phyloP scores from a whole-genome alignment of 2,797 vertebrate species.

The Galago senegalensis region DNA sequence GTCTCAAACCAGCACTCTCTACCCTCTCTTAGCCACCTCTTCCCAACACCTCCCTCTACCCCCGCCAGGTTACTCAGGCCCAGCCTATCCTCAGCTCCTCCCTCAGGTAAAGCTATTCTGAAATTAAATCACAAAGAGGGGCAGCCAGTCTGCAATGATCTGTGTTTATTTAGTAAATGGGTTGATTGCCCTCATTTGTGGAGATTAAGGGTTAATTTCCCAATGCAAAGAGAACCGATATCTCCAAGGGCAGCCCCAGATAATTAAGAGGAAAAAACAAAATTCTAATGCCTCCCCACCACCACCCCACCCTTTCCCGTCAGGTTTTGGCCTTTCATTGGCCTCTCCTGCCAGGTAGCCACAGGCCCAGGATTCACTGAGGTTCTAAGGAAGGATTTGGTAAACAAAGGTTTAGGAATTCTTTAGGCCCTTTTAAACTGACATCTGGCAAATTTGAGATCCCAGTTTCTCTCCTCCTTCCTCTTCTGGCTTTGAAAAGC shows the following conservation, averaged over 20 bases:
- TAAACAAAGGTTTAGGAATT: conserved; percentile 90
- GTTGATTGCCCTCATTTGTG: conserved; percentile 84
- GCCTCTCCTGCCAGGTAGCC: conserved; percentile 74
- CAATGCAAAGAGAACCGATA: conserved; percentile 76
- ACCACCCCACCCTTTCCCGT: conserved; percentile 69
- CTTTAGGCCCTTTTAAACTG: conserved; percentile 84
- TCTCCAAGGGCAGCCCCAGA: conserved; percentile 75
- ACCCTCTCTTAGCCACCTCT: neutral
- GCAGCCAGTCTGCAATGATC: conserved; percentile 74
- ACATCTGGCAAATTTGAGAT: conserved; percentile 87
- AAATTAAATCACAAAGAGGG: conserved; percentile 86
- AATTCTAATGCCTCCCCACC: conserved; percentile 84
- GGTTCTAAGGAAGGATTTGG: conserved; percentile 86
- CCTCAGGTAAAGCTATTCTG: conserved; percentile 78
- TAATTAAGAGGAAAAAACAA: conserved; percentile 81
- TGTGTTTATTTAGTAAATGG: conserved; percentile 85
- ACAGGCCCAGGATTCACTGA: neutral
- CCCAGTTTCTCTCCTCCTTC: conserved; percentile 80
- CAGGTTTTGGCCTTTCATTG: conserved; percentile 75
- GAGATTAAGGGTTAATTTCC: conserved; percentile 85
- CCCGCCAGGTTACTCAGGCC: neutral
- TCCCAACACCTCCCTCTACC: neutral
- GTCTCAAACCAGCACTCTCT: neutral
- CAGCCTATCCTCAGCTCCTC: neutral
- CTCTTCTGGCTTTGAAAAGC: conserved; percentile 84